Percentiles rank a stretch among this genome's conserved stretches.
phyloP scores from a whole-genome alignment of 1,140 invertebrate species.

The Ips nitidus region DNA sequence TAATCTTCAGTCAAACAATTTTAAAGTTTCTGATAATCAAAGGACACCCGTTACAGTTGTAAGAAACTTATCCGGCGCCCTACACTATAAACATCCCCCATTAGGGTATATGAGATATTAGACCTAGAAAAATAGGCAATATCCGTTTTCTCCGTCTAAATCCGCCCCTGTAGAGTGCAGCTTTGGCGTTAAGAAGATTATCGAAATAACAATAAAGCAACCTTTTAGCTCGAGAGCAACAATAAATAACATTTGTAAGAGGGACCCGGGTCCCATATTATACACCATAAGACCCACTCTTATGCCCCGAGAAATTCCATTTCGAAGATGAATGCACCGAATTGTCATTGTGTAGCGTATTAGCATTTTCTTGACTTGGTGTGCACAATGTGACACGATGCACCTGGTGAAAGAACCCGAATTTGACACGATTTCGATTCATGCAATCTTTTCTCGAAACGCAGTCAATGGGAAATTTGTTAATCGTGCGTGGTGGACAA shows the following conservation, averaged over 20 bases:
- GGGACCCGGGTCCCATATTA: slow-evolving; percentile 17
- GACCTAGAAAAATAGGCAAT: neutral
- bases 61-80: neutral
- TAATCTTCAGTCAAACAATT: no score
- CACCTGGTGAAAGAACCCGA: slow-evolving; percentile 1
- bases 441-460: slow-evolving; percentile 20
- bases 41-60: no score
- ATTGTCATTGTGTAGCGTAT: slow-evolving; percentile 19
- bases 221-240: slow-evolving; percentile 33
- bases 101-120: neutral
- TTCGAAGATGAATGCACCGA: slow-evolving; percentile 20
- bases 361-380: slow-evolving; percentile 21
- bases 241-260: slow-evolving; percentile 37
- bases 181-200: slow-evolving; percentile 36
- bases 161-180: slow-evolving; percentile 18
- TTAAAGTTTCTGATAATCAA: no score
- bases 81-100: neutral
- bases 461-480: slow-evolving; percentile 20
- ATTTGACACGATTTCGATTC: slow-evolving; percentile 11
- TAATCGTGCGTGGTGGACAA: slow-evolving; percentile 17
- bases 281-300: slow-evolving; percentile 28
- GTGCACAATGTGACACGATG: slow-evolving; percentile 11
- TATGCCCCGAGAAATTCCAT: slow-evolving; percentile 21
- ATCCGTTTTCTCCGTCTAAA: slow-evolving; percentile 2
- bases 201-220: slow-evolving; percentile 34